phyloP scores from a whole-genome alignment of 2,797 vertebrate species.

The Cyclura pinguis region DNA sequence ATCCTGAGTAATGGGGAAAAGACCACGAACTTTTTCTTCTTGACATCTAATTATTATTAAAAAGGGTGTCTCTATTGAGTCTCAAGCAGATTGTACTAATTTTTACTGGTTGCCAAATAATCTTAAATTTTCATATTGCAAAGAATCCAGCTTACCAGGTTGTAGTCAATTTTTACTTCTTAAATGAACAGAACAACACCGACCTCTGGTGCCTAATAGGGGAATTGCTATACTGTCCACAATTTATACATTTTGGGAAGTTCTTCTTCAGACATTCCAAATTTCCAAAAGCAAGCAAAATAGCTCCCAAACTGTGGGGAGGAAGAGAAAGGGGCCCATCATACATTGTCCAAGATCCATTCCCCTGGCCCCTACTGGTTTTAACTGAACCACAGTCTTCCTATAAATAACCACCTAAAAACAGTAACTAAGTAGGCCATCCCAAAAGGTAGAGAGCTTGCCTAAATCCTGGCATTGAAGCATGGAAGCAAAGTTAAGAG shows the following conservation, averaged over 20 bases:
- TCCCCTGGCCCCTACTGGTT: not conserved
- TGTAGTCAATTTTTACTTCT: not conserved
- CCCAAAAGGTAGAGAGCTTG: not conserved
- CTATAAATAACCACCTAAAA: not conserved
- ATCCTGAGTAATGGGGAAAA: no score
- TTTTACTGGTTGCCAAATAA: not conserved
- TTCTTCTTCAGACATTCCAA: not conserved
- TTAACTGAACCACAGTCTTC: not conserved
- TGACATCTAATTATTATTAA: not conserved
- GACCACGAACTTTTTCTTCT: not conserved
- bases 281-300: not conserved
- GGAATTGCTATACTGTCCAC: slow-evolving; percentile 47
- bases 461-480: no score
- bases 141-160: not conserved
- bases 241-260: not conserved
- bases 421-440: not conserved
- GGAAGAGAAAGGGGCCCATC: not conserved
- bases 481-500: no score
- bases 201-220: slow-evolving; percentile 79
- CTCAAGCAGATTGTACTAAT: not conserved
- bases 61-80: not conserved
- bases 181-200: slow-evolving; percentile 75
- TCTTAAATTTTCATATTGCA: slow-evolving; percentile 30
- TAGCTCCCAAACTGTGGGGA: not conserved
- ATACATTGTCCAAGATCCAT: not conserved